These are phyloP conservation scores for Phasianus colchicus DNA, from an alignment of 2,113 vertebrate genomes.

Conservation along the genomic window DNA sequence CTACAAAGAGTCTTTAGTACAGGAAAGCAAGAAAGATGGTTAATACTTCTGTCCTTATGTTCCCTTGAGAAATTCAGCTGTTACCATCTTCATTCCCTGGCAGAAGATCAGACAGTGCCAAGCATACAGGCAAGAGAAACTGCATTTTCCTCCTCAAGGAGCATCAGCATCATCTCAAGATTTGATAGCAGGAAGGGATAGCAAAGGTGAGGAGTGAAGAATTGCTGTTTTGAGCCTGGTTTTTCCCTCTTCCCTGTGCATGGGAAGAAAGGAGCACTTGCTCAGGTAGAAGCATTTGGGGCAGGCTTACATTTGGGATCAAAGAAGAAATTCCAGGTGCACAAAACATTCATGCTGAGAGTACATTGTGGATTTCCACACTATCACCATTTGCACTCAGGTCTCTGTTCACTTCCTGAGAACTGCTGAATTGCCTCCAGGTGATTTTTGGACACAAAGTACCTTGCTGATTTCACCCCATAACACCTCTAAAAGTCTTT, in stretches of 20 bases:
- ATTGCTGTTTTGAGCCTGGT: not conserved
- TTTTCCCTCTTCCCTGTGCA: not conserved
- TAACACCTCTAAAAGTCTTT: not conserved
- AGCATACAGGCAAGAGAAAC: not conserved
- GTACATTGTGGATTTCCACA: not conserved
- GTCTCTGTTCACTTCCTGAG: not conserved
- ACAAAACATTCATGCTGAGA: not conserved
- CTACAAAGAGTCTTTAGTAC: not conserved
- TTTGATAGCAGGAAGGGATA: not conserved
- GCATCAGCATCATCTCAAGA: not conserved
- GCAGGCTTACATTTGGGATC: not conserved
- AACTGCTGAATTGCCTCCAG: not conserved
- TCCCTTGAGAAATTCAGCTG: constrained; percentile 29
- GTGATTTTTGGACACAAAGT: not conserved
- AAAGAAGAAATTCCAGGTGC: not conserved
- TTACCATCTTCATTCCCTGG: constrained; percentile 3
- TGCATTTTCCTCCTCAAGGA: not conserved
- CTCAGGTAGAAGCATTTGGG: not conserved
- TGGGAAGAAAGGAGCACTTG: not conserved
- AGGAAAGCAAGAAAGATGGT: not conserved
- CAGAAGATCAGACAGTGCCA: not conserved
- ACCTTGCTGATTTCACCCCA: not conserved
- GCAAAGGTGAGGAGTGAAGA: not conserved
- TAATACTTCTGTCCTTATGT: not conserved
- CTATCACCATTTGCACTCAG: not conserved